Evolutionary conservation across 2,797 vertebrate species (phyloP).

Genomic region (Tenualosa thibaudeaui): DNA sequence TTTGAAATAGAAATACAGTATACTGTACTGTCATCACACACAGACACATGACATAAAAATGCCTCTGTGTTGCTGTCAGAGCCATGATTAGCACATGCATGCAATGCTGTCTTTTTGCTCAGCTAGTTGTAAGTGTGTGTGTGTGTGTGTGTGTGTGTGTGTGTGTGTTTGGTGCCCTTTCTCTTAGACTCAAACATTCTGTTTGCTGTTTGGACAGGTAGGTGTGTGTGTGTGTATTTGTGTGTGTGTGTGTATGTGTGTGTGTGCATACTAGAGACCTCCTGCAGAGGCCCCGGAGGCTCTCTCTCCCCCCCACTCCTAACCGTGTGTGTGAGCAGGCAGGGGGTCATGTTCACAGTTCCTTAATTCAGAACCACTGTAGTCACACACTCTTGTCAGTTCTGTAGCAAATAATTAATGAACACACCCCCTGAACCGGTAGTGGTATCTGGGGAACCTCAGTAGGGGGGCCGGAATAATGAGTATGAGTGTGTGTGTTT

Average conservation of each 20-base stretch:
- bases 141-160: neutral
- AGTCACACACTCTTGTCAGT: too few relatives aligned
- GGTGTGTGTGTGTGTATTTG: neutral
- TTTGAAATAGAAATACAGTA: neutral
- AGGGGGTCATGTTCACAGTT: too few relatives aligned
- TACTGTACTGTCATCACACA: neutral
- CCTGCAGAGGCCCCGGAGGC: too few relatives aligned
- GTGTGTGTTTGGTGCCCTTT: neutral
- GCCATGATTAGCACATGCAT: neutral
- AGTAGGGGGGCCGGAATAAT: too few relatives aligned
- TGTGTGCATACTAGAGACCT: neutral
- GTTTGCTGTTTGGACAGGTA: slow-evolving; percentile 5
- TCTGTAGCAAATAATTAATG: too few relatives aligned
- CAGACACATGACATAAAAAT: neutral
- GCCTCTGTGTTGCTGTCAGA: neutral
- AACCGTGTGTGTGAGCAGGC: too few relatives aligned
- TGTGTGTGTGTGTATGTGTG: neutral
- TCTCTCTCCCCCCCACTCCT: too few relatives aligned
- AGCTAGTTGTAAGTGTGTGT: neutral
- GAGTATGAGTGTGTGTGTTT: neutral
- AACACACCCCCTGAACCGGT: too few relatives aligned
- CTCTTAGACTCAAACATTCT: neutral
- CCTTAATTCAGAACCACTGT: too few relatives aligned
- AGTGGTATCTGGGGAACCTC: too few relatives aligned
- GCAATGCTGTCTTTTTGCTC: neutral